Evolutionary conservation across 2,797 vertebrate species (phyloP).

Genomic region (Falco columbarius): DNA sequence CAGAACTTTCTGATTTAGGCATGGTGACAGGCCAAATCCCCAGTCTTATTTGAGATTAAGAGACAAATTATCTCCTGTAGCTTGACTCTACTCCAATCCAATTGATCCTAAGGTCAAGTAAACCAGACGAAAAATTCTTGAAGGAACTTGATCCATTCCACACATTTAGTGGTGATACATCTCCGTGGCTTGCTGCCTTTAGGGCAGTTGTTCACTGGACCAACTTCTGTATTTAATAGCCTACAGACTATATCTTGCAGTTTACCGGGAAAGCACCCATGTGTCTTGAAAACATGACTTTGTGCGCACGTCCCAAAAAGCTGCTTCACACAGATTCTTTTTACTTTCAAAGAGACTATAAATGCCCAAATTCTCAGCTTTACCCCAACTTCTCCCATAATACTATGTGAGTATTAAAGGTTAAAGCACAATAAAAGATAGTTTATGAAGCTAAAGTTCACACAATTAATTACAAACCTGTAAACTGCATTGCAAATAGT

Average conservation of each 20-base stretch:
- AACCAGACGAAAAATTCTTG: background rate
- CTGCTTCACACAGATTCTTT: background rate
- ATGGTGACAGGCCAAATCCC: background rate
- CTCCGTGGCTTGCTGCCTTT: background rate
- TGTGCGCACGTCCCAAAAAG: background rate
- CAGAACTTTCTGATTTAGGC: background rate
- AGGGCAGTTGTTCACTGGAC: background rate
- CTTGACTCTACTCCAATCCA: background rate
- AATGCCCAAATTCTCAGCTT: background rate
- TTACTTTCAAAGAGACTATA: background rate
- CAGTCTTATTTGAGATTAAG: background rate
- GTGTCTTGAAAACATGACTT: background rate
- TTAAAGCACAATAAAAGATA: background rate
- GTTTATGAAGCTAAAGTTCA: background rate
- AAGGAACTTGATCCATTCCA: background rate
- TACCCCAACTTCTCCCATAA: background rate
- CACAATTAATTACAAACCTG: background rate
- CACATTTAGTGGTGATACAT: background rate
- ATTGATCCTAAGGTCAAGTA: background rate
- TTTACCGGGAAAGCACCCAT: background rate
- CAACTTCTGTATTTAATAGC: background rate
- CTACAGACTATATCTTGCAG: background rate
- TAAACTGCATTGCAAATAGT: background rate
- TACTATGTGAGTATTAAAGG: background rate
- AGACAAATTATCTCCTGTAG: background rate